These are phyloP conservation scores for Drosophila novamexicana DNA, from an alignment of 1,140 invertebrate species.

Conservation along the genomic window DNA sequence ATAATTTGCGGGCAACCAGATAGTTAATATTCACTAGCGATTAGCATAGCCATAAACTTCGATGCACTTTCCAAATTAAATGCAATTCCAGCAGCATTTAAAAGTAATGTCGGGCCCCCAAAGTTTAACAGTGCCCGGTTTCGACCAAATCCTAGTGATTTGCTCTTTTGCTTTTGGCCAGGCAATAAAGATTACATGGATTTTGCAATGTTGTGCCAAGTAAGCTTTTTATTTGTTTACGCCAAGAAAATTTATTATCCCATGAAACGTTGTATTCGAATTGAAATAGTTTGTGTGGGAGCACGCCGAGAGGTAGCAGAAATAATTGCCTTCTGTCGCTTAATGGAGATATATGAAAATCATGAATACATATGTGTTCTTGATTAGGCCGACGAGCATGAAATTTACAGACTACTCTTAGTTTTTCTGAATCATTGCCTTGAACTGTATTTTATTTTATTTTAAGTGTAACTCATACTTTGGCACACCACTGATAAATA, in stretches of 20 bases:
- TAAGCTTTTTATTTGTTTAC: constrained; percentile 2
- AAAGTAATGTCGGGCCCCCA: constrained; percentile 6
- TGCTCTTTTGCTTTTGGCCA: not conserved
- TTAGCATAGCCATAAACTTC: constrained; percentile 12
- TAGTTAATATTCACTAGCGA: constrained; percentile 21
- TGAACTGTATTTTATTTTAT: too few relatives aligned
- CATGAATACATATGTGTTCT: too few relatives aligned
- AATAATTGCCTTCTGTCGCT: not conserved
- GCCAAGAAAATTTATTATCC: constrained; percentile 7
- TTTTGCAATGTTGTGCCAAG: constrained; percentile 1
- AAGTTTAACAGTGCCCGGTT: constrained; percentile 20
- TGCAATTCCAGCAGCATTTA: constrained; percentile 21
- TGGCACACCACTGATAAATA: too few relatives aligned
- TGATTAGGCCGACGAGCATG: too few relatives aligned
- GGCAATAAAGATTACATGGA: constrained; percentile 21
- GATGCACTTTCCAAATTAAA: constrained; percentile 46
- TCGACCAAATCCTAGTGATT: constrained; percentile 23
- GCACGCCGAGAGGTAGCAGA: not conserved
- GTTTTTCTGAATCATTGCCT: too few relatives aligned
- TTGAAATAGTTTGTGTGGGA: not conserved
- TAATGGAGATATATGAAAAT: too few relatives aligned
- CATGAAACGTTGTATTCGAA: not conserved
- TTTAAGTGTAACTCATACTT: too few relatives aligned
- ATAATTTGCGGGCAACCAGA: constrained; percentile 28
- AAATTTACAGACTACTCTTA: too few relatives aligned